Percentiles rank a stretch among this genome's conserved stretches.
Conservation (phyloP, 2,888 invertebrate species). For the Encarsia formosa region DNA sequence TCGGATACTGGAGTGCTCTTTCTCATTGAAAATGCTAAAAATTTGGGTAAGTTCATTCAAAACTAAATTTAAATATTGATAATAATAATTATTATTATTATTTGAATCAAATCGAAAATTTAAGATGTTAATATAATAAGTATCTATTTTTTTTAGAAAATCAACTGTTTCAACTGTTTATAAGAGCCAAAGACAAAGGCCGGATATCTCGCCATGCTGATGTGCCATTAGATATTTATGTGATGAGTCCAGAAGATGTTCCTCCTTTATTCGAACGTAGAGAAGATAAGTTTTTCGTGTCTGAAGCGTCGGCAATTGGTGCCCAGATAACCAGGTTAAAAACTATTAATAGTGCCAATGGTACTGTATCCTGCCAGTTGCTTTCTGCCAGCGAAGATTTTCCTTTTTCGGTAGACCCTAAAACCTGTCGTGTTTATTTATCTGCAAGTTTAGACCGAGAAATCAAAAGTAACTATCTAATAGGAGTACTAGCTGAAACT, state of each 20-base stretch:
- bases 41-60: slow-evolving; percentile 48
- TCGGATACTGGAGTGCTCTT: slow-evolving; percentile 70
- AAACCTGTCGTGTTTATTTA: slow-evolving; percentile 69
- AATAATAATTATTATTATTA: not conserved
- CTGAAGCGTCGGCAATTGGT: slow-evolving; percentile 70
- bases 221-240: slow-evolving; percentile 75
- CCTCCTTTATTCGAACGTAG: slow-evolving; percentile 73
- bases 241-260: slow-evolving; percentile 66
- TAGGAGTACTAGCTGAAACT: slow-evolving; percentile 70
- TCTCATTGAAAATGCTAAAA: slow-evolving; percentile 60
- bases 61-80: not conserved
- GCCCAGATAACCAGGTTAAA: slow-evolving; percentile 67
- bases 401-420: slow-evolving; percentile 67
- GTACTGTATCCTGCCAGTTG: slow-evolving; percentile 60
- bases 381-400: slow-evolving; percentile 57
- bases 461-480: slow-evolving; percentile 62
- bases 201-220: slow-evolving; percentile 71
- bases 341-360: slow-evolving; percentile 63
- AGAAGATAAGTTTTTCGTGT: slow-evolving; percentile 73
- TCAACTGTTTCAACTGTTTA: slow-evolving; percentile 81
- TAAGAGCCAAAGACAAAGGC: slow-evolving; percentile 82
- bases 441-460: slow-evolving; percentile 76
- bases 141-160: slow-evolving; percentile 57
- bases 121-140: not conserved
- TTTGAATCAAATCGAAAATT: slow-evolving; percentile 7